Conservation (phyloP, 2,113 vertebrate genomes). For the Nycticebus coucang region DNA sequence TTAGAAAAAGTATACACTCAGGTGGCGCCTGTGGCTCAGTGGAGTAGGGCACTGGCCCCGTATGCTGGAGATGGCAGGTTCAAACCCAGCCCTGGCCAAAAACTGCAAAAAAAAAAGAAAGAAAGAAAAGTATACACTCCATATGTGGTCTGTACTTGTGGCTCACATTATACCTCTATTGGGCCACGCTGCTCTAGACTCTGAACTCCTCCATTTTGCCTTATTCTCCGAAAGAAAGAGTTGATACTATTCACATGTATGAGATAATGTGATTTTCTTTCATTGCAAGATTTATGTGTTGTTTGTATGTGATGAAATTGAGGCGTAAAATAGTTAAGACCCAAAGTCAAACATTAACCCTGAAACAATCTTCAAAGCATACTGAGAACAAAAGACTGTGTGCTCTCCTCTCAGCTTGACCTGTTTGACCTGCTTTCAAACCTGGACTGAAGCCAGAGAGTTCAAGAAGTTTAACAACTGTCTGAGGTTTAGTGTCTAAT, state of each 20-base stretch:
- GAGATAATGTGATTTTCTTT: neutral
- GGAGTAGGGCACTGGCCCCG: too few relatives aligned
- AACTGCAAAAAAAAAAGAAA: too few relatives aligned
- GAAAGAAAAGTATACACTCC: neutral
- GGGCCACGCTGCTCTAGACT: neutral
- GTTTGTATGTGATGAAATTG: neutral
- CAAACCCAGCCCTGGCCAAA: too few relatives aligned
- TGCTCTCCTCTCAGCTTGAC: neutral
- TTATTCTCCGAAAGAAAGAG: neutral
- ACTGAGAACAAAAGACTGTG: conserved; percentile 33
- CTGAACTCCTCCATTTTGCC: neutral
- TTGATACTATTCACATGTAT: neutral
- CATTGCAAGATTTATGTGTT: neutral
- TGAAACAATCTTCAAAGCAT: conserved; percentile 30
- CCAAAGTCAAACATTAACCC: conserved; percentile 69
- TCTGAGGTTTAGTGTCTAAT: conserved; percentile 55
- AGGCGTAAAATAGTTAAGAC: conserved; percentile 26
- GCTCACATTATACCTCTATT: neutral
- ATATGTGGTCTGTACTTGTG: accelerated
- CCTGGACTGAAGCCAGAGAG: conserved; percentile 18
- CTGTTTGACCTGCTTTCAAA: conserved; percentile 54
- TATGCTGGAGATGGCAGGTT: too few relatives aligned
- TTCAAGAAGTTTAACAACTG: conserved; percentile 39
- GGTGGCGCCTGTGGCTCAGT: too few relatives aligned
- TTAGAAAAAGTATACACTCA: neutral